Percentiles rank a stretch among this genome's conserved stretches.
Conservation (phyloP, 1,140 invertebrate genomes). For the Cydia fagiglandana region DNA sequence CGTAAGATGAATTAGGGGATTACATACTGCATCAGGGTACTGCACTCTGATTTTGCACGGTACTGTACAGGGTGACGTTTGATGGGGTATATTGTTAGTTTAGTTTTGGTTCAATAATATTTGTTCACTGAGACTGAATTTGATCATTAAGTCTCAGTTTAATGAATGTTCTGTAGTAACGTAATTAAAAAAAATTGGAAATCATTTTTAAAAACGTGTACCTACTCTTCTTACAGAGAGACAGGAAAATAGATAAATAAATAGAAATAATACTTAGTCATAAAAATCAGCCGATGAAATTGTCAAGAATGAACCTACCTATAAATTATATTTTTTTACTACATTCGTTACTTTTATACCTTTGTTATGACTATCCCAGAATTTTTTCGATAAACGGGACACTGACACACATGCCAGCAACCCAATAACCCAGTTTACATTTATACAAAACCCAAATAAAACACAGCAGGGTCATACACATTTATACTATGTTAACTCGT, state of each 20-base stretch:
- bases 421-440: conserved; percentile 15
- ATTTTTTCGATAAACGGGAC: background rate
- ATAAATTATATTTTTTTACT: too few relatives aligned
- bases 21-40: conserved; percentile 73
- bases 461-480: conserved; percentile 34
- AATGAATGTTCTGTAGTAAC: too few relatives aligned
- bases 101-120: background rate
- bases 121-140: too few relatives aligned
- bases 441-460: conserved; percentile 33
- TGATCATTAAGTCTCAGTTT: too few relatives aligned
- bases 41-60: conserved; percentile 76
- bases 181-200: too few relatives aligned
- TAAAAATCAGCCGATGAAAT: too few relatives aligned
- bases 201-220: too few relatives aligned
- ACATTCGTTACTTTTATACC: background rate
- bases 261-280: too few relatives aligned
- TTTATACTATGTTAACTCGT: too few relatives aligned
- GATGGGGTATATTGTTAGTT: background rate
- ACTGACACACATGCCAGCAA: background rate
- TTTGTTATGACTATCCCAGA: background rate
- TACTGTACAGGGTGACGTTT: conserved; percentile 65
- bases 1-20: conserved; percentile 75
- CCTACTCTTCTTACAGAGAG: too few relatives aligned
- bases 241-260: too few relatives aligned
- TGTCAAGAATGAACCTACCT: too few relatives aligned